phyloP scores from a whole-genome alignment of 2,797 vertebrate species.

The Sarcoramphus papa region DNA sequence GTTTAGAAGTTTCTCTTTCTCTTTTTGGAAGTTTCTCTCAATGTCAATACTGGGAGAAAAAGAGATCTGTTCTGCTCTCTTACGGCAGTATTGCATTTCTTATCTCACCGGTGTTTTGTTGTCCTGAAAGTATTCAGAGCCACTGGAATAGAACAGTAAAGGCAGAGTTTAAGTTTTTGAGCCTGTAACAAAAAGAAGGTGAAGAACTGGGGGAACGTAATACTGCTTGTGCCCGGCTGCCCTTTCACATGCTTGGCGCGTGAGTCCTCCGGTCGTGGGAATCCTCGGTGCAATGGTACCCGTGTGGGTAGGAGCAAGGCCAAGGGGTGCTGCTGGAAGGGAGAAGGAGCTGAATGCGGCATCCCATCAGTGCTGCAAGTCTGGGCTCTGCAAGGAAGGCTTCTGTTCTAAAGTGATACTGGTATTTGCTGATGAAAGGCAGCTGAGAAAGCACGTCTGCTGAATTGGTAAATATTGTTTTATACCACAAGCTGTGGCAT shows the following conservation, averaged over 20 bases:
- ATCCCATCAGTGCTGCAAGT: not conserved
- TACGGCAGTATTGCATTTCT: not conserved
- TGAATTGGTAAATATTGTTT: conserved; percentile 42
- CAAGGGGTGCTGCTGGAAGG: not conserved
- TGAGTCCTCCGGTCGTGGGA: rapidly evolving
- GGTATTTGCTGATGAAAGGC: not conserved
- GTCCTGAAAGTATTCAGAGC: not conserved
- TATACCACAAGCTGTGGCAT: conserved; percentile 24
- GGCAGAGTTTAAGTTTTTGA: not conserved
- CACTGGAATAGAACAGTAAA: not conserved
- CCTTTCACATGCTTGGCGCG: rapidly evolving
- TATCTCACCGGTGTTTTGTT: not conserved
- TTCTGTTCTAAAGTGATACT: not conserved
- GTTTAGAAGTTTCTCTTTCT: not conserved
- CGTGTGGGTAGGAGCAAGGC: not conserved
- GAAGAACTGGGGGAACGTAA: not conserved
- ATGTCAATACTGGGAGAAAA: not conserved
- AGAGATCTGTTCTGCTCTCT: not conserved
- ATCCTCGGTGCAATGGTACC: not conserved
- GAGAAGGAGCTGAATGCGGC: not conserved
- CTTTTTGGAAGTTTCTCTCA: not conserved
- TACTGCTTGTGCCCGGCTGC: not conserved
- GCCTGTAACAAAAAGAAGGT: not conserved
- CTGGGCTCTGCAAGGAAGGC: not conserved
- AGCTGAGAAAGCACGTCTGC: conserved; percentile 47